A percentile compares a stretch with the other conserved stretches of the same genome.
Conservation (phyloP, 2,113 vertebrate genomes). For the Conger conger region DNA sequence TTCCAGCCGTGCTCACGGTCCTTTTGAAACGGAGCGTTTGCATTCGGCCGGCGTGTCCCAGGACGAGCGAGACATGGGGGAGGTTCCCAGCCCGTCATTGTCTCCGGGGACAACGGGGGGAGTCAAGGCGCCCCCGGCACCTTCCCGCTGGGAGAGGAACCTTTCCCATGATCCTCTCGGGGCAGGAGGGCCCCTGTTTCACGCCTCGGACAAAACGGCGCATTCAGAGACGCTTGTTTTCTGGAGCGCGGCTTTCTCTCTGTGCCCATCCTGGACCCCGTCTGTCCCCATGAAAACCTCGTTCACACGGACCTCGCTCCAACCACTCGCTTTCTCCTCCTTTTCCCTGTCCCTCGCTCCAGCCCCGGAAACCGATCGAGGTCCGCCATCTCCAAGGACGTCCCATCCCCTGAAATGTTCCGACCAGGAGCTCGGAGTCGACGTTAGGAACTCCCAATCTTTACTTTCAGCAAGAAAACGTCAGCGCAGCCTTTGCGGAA, state of each 20-base stretch:
- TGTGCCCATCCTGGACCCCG: background rate
- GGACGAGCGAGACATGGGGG: background rate
- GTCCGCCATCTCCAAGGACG: too few relatives aligned
- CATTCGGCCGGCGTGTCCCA: constrained; percentile 5
- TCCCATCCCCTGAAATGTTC: too few relatives aligned
- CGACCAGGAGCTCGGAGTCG: too few relatives aligned
- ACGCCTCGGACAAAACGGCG: constrained; percentile 12
- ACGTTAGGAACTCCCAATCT: too few relatives aligned
- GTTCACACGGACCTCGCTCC: too few relatives aligned
- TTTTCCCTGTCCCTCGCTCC: too few relatives aligned
- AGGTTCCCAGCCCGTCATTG: background rate
- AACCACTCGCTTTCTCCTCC: background rate
- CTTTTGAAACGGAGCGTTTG: constrained; percentile 16
- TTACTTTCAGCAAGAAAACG: too few relatives aligned
- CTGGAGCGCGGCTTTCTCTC: background rate
- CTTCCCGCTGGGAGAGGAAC: constrained; percentile 46
- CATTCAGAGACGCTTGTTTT: background rate
- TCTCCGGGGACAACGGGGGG: constrained; percentile 3
- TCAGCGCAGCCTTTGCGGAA: too few relatives aligned
- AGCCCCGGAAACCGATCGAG: too few relatives aligned
- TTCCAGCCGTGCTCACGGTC: background rate
- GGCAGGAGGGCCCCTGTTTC: constrained; percentile 35
- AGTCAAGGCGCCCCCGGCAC: constrained; percentile 48
- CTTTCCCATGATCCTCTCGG: constrained; percentile 58
- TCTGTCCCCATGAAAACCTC: background rate